Percentiles rank a stretch among this genome's conserved stretches.
Evolutionary conservation across 2,113 vertebrate species (phyloP).

Genomic region (Myodes glareolus): DNA sequence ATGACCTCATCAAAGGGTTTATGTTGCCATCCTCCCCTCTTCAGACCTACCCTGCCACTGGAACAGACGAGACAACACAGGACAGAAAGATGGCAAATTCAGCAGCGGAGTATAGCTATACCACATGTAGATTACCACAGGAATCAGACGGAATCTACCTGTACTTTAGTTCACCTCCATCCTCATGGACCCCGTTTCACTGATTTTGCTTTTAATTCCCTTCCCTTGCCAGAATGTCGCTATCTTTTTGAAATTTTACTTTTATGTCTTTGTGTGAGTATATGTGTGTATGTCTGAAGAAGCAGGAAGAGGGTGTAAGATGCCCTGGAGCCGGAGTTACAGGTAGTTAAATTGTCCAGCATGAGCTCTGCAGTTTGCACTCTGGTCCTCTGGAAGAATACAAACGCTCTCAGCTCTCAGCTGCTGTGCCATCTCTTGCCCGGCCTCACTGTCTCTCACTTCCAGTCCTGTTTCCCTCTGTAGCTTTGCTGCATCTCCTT

Average conservation of each 20-base stretch:
- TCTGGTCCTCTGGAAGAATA: not conserved
- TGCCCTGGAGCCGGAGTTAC: not conserved
- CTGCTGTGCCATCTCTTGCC: not conserved
- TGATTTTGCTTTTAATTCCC: not conserved
- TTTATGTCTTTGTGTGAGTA: not conserved
- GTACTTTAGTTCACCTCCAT: too few species aligned
- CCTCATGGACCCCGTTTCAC: not conserved
- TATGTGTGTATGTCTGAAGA: not conserved
- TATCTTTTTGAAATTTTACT: not conserved
- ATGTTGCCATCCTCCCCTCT: not conserved
- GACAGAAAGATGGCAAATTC: not conserved
- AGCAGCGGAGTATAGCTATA: rapidly evolving
- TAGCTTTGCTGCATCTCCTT: not conserved
- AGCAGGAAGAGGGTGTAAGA: not conserved
- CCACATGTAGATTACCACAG: not conserved
- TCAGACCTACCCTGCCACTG: not conserved
- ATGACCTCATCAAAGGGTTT: not conserved
- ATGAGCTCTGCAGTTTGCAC: not conserved
- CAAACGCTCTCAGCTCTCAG: not conserved
- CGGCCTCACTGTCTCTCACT: not conserved
- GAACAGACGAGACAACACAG: too few species aligned
- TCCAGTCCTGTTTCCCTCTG: not conserved
- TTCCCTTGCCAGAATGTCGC: not conserved
- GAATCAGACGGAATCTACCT: not conserved
- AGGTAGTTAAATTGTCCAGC: not conserved